phyloP scores from a whole-genome alignment of 1,140 invertebrate genomes.

The Odontomachus brunneus region DNA sequence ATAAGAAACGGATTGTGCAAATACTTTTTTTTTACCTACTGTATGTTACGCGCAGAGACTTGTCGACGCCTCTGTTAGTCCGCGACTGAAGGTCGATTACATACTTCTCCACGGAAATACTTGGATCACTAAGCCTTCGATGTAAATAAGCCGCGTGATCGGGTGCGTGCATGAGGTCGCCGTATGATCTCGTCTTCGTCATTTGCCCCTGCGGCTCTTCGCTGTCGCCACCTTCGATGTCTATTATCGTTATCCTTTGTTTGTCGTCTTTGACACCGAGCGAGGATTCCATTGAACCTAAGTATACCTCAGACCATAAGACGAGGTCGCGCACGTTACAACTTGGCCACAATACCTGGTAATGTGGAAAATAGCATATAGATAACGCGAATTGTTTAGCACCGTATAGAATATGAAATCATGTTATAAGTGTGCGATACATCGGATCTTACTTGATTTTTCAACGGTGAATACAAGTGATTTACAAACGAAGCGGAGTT shows the following conservation, averaged over 20 bases:
- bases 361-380: background rate
- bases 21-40: too few relatives aligned
- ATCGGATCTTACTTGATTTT: slow-evolving; percentile 82
- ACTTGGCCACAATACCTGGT: slow-evolving; percentile 93
- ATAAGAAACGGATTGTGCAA: too few relatives aligned
- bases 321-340: slow-evolving; percentile 93
- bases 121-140: slow-evolving; percentile 93
- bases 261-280: slow-evolving; percentile 80
- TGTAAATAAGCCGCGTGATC: slow-evolving; percentile 88
- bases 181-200: slow-evolving; percentile 93
- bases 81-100: background rate
- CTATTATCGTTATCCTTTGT: slow-evolving; percentile 81
- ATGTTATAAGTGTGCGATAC: background rate
- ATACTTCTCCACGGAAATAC: slow-evolving; percentile 89
- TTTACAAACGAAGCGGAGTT: slow-evolving; percentile 92
- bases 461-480: slow-evolving; percentile 91
- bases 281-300: slow-evolving; percentile 87
- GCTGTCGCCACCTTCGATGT: slow-evolving; percentile 81
- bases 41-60: too few relatives aligned
- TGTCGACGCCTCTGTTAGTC: too few relatives aligned
- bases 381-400: background rate
- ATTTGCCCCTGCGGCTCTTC: slow-evolving; percentile 86
- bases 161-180: slow-evolving; percentile 89
- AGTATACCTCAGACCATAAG: slow-evolving; percentile 94
- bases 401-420: background rate